Conservation (phyloP, 2,113 vertebrate genomes). For the Phrynocephalus versicolor region DNA sequence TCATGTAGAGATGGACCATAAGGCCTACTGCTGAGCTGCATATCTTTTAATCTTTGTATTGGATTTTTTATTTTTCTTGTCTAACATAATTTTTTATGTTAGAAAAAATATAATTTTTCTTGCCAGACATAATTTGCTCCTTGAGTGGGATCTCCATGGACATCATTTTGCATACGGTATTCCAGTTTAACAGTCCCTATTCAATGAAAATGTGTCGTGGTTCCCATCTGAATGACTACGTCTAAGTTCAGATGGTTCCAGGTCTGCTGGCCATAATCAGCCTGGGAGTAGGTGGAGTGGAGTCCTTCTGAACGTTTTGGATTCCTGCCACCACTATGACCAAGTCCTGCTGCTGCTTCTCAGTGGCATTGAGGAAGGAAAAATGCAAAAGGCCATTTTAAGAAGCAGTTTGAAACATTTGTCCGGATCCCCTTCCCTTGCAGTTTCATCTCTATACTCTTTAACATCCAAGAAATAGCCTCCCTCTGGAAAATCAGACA, state of each 20-base stretch:
- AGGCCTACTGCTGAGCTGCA: too few species aligned
- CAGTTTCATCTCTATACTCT: background rate
- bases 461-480: background rate
- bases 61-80: background rate
- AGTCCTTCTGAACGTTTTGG: background rate
- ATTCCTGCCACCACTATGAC: too few species aligned
- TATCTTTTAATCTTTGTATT: background rate
- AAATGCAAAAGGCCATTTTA: background rate
- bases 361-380: background rate
- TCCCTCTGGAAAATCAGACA: conserved; percentile 18
- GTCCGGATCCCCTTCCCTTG: background rate
- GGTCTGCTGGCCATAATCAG: too few species aligned
- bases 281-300: background rate
- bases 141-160: background rate
- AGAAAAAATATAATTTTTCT: too few species aligned
- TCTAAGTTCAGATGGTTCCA: too few species aligned
- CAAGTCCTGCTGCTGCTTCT: background rate
- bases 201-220: background rate
- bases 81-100: too few species aligned
- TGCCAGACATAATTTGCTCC: background rate
- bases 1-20: too few species aligned
- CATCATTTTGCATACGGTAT: background rate
- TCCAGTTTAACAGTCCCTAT: background rate
- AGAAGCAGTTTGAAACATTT: background rate
- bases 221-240: too few species aligned